phyloP scores from a whole-genome alignment of 2,113 vertebrate genomes.

The Python bivittatus region DNA sequence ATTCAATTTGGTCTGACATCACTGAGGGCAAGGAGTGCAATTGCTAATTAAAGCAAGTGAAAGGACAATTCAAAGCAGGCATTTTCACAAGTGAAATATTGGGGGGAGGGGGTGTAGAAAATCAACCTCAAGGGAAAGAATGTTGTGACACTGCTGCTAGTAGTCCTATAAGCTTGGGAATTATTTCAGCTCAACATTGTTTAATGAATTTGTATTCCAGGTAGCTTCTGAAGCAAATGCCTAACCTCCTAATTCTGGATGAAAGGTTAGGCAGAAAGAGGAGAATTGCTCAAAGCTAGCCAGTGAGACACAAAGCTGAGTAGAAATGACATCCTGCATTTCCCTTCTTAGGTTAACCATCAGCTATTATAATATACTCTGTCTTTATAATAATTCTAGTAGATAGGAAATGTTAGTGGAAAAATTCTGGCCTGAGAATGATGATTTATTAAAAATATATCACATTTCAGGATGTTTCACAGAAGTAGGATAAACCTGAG shows the following conservation, averaged over 20 bases:
- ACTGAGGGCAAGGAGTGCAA: background rate
- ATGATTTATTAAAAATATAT: constrained; percentile 9
- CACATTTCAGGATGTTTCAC: constrained; percentile 9
- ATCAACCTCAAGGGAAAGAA: background rate
- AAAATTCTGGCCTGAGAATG: constrained; percentile 18
- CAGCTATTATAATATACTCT: background rate
- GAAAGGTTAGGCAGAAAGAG: background rate
- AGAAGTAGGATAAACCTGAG: constrained; percentile 32
- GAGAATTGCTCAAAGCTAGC: background rate
- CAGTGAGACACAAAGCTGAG: background rate
- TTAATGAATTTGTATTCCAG: background rate
- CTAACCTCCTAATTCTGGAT: background rate
- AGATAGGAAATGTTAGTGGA: background rate
- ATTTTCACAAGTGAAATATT: background rate
- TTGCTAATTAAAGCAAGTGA: background rate
- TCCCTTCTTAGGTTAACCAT: background rate
- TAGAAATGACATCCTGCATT: background rate
- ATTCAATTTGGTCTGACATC: background rate
- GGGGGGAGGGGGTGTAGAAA: background rate
- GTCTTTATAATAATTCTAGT: background rate
- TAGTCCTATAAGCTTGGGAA: background rate
- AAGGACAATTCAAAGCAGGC: background rate
- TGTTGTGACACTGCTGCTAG: background rate
- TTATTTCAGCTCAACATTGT: background rate
- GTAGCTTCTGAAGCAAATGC: background rate